A percentile compares a stretch with the other conserved stretches of the same genome.
Evolutionary conservation across 2,797 vertebrate genomes (phyloP).

Genomic region (Pachyuromys duprasi): DNA sequence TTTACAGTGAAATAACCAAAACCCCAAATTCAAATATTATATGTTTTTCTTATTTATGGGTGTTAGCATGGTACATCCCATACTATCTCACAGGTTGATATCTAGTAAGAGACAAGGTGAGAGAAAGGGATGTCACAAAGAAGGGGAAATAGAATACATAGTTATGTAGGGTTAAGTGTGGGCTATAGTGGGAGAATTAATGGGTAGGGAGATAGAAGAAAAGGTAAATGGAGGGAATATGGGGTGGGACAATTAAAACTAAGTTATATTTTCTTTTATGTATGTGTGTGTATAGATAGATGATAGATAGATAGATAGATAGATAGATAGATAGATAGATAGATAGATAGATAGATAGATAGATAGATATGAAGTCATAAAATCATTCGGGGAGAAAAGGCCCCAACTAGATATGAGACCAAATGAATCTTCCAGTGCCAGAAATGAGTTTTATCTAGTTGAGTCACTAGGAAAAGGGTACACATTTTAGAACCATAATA

Average conservation of each 20-base stretch:
- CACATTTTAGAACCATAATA: neutral
- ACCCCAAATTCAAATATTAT: neutral
- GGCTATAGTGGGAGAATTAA: neutral
- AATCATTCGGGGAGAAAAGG: neutral
- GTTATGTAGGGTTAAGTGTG: rapidly evolving
- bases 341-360: too few relatives aligned
- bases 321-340: too few relatives aligned
- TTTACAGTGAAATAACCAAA: neutral
- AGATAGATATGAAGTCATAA: neutral
- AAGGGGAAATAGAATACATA: neutral
- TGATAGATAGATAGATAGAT: too few relatives aligned
- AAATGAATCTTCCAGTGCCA: neutral
- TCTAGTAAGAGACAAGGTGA: neutral
- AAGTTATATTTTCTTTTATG: neutral
- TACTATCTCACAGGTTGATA: neutral
- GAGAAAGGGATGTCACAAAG: neutral
- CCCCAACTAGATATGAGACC: neutral
- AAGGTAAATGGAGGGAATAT: neutral
- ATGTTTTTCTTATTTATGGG: neutral
- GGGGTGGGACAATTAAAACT: neutral
- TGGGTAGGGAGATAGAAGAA: neutral
- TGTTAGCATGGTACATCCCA: neutral
- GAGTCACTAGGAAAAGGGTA: neutral
- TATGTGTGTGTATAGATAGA: too few relatives aligned
- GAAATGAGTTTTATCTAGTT: neutral